These are phyloP conservation scores for Drosophila erecta DNA, from an alignment of 1,140 invertebrate genomes.

Conservation along the genomic window DNA sequence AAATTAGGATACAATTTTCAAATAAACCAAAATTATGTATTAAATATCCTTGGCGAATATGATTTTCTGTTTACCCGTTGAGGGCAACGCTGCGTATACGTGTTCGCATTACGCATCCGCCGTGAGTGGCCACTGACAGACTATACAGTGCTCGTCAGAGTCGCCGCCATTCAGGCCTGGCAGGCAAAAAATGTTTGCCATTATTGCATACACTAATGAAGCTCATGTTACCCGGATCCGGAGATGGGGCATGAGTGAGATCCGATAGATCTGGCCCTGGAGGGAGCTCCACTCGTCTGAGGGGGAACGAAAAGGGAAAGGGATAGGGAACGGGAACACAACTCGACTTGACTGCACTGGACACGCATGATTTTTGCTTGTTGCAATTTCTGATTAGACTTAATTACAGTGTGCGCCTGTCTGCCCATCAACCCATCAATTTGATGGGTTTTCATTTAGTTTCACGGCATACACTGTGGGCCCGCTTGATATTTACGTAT, in stretches of 20 bases:
- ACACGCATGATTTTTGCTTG: slow-evolving; percentile 81
- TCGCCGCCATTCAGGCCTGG: slow-evolving; percentile 61
- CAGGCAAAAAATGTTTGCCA: slow-evolving; percentile 81
- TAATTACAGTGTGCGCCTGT: slow-evolving; percentile 77
- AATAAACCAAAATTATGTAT: neutral
- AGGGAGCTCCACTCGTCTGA: slow-evolving; percentile 21
- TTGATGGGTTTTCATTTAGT: slow-evolving; percentile 73
- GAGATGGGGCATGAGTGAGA: slow-evolving; percentile 14
- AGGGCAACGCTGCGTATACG: slow-evolving; percentile 6
- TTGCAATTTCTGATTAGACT: slow-evolving; percentile 83
- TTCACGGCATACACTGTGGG: neutral
- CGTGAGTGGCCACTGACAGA: slow-evolving; percentile 52
- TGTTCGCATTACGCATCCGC: slow-evolving; percentile 62
- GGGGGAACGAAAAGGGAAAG: neutral
- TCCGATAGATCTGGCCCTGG: slow-evolving; percentile 47
- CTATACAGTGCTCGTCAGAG: slow-evolving; percentile 35
- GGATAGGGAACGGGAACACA: slow-evolving; percentile 14
- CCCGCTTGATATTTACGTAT: slow-evolving; percentile 8
- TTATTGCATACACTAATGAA: slow-evolving; percentile 84
- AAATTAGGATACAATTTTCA: neutral
- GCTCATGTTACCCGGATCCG: slow-evolving; percentile 70
- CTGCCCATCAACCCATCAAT: slow-evolving; percentile 73
- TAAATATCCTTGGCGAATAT: too few relatives aligned
- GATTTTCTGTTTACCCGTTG: neutral
- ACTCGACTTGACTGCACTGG: slow-evolving; percentile 51